phyloP scores from a whole-genome alignment of 2,888 invertebrate genomes.

The Coleophora deauratella region DNA sequence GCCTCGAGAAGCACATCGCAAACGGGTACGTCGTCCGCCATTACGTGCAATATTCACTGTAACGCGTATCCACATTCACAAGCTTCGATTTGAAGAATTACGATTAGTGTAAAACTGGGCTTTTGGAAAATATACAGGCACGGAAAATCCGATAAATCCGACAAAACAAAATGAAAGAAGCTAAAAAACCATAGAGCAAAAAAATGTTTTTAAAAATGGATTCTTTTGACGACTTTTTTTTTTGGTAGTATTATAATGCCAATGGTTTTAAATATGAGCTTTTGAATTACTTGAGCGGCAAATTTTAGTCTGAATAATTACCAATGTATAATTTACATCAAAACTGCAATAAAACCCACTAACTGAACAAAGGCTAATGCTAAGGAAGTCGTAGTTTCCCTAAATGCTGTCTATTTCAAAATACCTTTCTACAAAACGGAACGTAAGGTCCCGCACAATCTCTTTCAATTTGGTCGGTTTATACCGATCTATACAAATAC shows the following conservation, averaged over 20 bases:
- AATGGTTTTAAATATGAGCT: no score
- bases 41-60: conserved; percentile 23
- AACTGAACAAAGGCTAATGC: no score
- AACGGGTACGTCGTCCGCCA: conserved; percentile 55
- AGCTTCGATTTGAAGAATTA: no score
- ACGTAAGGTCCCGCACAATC: conserved; percentile 32
- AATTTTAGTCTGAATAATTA: no score
- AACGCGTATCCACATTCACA: conserved; percentile 3
- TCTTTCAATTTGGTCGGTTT: conserved; percentile 47
- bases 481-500: conserved; percentile 22
- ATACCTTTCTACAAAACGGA: conserved; percentile 28
- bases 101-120: no score
- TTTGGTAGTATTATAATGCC: no score
- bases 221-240: not conserved
- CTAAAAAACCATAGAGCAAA: conserved; percentile 57
- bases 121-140: no score
- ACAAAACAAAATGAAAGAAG: conserved; percentile 18
- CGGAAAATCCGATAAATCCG: no score
- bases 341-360: no score
- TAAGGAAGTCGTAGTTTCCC: not conserved
- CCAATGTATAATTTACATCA: no score
- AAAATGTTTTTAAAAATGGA: conserved; percentile 16
- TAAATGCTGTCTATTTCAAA: not conserved
- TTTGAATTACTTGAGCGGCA: no score
- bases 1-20: conserved; percentile 57